Evolutionary conservation across 1,140 invertebrate species (phyloP).

Genomic region (Rhagoletis pomonella): DNA sequence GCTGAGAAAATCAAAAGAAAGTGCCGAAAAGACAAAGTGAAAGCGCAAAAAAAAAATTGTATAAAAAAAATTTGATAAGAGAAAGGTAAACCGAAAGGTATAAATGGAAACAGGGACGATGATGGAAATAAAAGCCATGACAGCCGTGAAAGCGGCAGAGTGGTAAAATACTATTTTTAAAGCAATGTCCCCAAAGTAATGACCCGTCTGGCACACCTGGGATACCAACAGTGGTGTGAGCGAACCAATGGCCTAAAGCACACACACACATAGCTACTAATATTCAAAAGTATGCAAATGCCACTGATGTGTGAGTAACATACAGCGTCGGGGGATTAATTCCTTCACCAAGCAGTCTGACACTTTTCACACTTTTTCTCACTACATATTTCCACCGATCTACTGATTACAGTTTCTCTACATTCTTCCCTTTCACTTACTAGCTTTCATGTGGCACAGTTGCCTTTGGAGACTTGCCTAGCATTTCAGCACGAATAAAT

Average conservation of each 20-base stretch:
- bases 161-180: not conserved
- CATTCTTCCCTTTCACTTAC: not conserved
- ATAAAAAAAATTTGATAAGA: not conserved
- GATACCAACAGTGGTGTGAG: not conserved
- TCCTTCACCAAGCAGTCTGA: not conserved
- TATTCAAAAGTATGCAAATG: not conserved
- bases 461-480: not conserved
- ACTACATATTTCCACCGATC: not conserved
- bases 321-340: constrained; percentile 18
- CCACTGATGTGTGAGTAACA: not conserved
- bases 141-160: not conserved
- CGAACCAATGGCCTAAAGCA: no score
- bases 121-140: not conserved
- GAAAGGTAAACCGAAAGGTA: not conserved
- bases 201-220: constrained; percentile 54
- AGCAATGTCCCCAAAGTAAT: constrained; percentile 54
- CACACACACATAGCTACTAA: not conserved
- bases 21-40: constrained; percentile 10
- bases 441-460: not conserved
- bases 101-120: not conserved
- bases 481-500: constrained; percentile 31
- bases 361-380: constrained; percentile 30
- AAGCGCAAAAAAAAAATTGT: constrained; percentile 5
- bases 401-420: not conserved
- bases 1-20: constrained; percentile 28